Evolutionary conservation across 2,797 vertebrate genomes (phyloP), one percentile per base, ranked within the genome.

Genomic region (Lagodon rhomboides): DNA sequence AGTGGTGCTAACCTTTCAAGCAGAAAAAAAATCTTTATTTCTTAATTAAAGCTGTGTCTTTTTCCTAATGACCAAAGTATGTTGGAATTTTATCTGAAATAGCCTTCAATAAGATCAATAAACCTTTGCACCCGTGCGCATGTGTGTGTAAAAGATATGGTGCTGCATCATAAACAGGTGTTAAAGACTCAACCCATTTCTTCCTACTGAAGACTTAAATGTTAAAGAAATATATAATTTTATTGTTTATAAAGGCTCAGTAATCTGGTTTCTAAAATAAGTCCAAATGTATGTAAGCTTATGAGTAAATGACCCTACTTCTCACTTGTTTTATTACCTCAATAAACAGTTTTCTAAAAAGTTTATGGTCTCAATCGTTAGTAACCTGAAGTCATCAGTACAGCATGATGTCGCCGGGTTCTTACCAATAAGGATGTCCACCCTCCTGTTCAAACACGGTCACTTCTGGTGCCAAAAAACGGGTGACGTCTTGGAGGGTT

Each of bases 21-120:
- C 0, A 50, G 30, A 44, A 58, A 55, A 67, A 34, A 23, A 53
- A 73, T 70, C 47, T 46, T 51, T 18, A 47, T 68, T 76, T 70
- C 34, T 34, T 34, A 78, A 72, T 86, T 77, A 83, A 85, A 43
- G 43, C 2, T 27, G 16, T 56, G 15, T 56, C 27, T 68, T 69
- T 75, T 59, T 58, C 51, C 62, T 68, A 69, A 49, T 63, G 27
- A 60, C 13, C 46, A 41, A 77, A 44, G 15, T 44, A 55, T 46
- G 55, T 16, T 23, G 25, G 10, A 58, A 50, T 74, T 70, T 65
- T 47, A 69, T 66, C 38, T 51, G 49, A 62, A 54, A 58, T 27
- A 59, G 22, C 38, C 17, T 62, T 64, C 38, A 69, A 34, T 23
- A 23, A 18, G 50, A 69, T 77, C 55, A 30, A 47, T 78, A 59